Base-by-base conservation (phyloP, 2,113 vertebrate genomes). In the Lepidothrix coronata region DNA sequence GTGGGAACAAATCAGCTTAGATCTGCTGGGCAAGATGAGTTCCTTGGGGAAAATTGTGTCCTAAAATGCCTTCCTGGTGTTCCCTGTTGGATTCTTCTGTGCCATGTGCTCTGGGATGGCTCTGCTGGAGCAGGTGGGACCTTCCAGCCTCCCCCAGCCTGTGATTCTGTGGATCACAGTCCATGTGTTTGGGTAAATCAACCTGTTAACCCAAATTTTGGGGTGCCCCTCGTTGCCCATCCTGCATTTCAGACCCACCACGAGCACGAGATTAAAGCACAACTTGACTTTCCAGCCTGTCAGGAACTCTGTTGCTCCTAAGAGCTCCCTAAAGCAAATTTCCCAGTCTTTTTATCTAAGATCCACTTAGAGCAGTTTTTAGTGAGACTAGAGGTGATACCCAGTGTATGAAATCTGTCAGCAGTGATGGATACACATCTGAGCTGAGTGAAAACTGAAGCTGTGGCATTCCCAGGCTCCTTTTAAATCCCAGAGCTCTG, bases 401-500 rank as follows among this genome's bases (percentile, higher is more conserved):
- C 62, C 72, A 43, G 95, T 91, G 73, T 57, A 35, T 75, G 81
- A 63, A 93, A 94, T 8, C 46, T 68, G 48, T 83, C 95, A 85
- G 91, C 55, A 43, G 9, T 81, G 95, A 96, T 90, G 86, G 94
- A 96, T 82, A 43, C 33, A 28, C 75, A 4, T 48, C 39, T n/a
- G 81, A 91, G 58, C 73, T 46, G 68, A 54, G 77, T 80, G 91
- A 92, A 86, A 87, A 43, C 37, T 3, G 71, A 77, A 81, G 58
- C 23, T n/a, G 18, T 59, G 85, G 59, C 68, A 28, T 72, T 89
- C 13, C 86, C 83, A 88, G 87, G 81, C 62, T 90, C 95, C 91
- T 43, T 78, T 96, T 97, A 79, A 93, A 94, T 86, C 65, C 72
- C 59, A 57, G 78, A 58, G 74, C 93, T 91, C 16, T 67, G 49